Percentiles rank a stretch among this genome's conserved stretches.
Evolutionary conservation across 1,140 invertebrate genomes (phyloP).

Genomic region (Lysiphlebus fabarum): DNA sequence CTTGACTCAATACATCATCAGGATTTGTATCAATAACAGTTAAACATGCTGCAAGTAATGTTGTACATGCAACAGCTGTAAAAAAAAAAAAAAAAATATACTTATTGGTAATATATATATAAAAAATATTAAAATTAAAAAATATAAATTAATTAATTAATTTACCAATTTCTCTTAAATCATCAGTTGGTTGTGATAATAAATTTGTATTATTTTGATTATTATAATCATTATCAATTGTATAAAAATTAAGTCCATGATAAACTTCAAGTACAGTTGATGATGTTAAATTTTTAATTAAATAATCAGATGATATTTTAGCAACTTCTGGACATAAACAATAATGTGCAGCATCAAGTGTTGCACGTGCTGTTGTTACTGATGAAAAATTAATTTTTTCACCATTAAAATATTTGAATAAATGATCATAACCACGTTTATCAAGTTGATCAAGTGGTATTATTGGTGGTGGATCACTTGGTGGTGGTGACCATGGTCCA

Average conservation of each 20-base stretch:
- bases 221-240: slow-evolving; percentile 25
- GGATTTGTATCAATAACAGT: slow-evolving; percentile 63
- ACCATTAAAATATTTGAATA: slow-evolving; percentile 62
- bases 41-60: slow-evolving; percentile 61
- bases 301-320: slow-evolving; percentile 60
- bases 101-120: background rate
- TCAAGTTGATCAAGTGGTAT: slow-evolving; percentile 61
- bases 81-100: slow-evolving; percentile 4
- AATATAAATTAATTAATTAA: slow-evolving; percentile 7
- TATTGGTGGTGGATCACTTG: slow-evolving; percentile 36
- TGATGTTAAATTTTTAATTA: slow-evolving; percentile 53
- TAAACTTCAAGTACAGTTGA: slow-evolving; percentile 57
- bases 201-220: slow-evolving; percentile 27
- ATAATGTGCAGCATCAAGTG: slow-evolving; percentile 67
- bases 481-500: slow-evolving; percentile 53
- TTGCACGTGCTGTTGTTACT: slow-evolving; percentile 61
- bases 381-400: slow-evolving; percentile 63
- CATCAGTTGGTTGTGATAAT: slow-evolving; percentile 35
- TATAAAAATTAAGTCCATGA: slow-evolving; percentile 50
- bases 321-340: slow-evolving; percentile 65
- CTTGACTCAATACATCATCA: slow-evolving; percentile 60
- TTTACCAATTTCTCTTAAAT: slow-evolving; percentile 40
- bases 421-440: slow-evolving; percentile 66
- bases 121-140: background rate
- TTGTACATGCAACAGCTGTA: slow-evolving; percentile 54